Evolutionary conservation across 2,888 invertebrate genomes (phyloP).

Genomic region (Pediacus dermestoides): DNA sequence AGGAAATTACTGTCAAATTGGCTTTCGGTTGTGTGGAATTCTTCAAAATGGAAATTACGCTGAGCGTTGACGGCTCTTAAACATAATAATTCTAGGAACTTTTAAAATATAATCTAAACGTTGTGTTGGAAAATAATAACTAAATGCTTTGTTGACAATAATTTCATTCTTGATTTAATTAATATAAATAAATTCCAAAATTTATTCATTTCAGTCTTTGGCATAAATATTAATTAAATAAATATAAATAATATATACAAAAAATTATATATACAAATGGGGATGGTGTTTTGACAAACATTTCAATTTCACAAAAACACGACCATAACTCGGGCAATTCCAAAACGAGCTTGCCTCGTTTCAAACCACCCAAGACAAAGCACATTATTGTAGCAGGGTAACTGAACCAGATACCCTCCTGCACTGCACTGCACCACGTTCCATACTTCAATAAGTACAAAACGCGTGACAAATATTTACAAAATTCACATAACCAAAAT

Average conservation of each 20-base stretch:
- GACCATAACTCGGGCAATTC: too few species aligned
- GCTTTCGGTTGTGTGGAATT: constrained; percentile 15
- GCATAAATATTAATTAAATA: constrained; percentile 38
- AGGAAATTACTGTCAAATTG: constrained; percentile 19
- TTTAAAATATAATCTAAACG: constrained; percentile 5
- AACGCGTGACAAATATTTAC: constrained; percentile 8
- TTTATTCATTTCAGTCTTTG: constrained; percentile 42
- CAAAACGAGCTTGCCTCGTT: too few species aligned
- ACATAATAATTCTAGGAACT: constrained; percentile 23
- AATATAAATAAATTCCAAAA: constrained; percentile 24
- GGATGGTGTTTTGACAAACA: too few species aligned
- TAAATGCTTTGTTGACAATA: constrained; percentile 12
- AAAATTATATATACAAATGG: constrained; percentile 26
- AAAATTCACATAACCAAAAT: constrained; percentile 20
- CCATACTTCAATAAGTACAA: constrained; percentile 25
- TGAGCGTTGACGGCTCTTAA: constrained; percentile 29
- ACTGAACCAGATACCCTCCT: too few species aligned
- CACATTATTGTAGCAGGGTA: too few species aligned
- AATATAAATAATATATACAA: constrained; percentile 37
- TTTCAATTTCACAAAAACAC: too few species aligned
- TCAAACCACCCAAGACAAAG: too few species aligned
- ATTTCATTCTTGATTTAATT: constrained; percentile 5
- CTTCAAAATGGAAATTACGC: constrained; percentile 23
- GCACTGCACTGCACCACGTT: constrained; percentile 1
- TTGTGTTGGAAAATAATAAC: not conserved